These are phyloP conservation scores for Melangyna quadrimaculata DNA, from an alignment of 2,888 invertebrate genomes.

Conservation along the genomic window DNA sequence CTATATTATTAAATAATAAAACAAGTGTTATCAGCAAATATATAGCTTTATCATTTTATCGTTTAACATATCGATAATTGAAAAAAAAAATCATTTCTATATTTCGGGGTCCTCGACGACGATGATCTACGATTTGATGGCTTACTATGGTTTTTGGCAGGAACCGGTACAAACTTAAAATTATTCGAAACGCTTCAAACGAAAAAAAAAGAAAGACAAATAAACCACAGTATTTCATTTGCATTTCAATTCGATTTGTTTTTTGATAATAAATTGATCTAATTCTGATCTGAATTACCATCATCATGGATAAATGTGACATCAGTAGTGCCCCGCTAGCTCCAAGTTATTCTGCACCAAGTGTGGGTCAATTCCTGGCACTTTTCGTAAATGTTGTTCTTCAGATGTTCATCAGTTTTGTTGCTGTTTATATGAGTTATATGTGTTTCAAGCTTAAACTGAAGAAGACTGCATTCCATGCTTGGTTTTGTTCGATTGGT, in stretches of 20 bases:
- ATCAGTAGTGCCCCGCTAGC: neutral
- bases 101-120: neutral
- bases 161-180: neutral
- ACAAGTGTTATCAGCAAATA: neutral
- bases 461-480: slow-evolving; percentile 78
- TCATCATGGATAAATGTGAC: slow-evolving; percentile 59
- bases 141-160: neutral
- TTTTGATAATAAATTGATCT: neutral
- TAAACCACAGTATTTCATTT: slow-evolving; percentile 16
- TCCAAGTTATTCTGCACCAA: neutral
- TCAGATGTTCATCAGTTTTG: slow-evolving; percentile 73
- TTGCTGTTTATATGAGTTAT: slow-evolving; percentile 73
- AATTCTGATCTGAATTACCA: neutral
- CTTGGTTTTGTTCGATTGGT: slow-evolving; percentile 78
- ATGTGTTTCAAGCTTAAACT: slow-evolving; percentile 77
- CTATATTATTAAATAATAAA: neutral
- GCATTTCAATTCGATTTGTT: slow-evolving; percentile 33
- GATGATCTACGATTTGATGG: neutral
- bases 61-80: neutral
- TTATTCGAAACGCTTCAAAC: neutral
- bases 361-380: slow-evolving; percentile 49
- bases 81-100: neutral
- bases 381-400: slow-evolving; percentile 67
- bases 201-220: neutral
- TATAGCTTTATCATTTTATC: neutral